Evolutionary conservation across 2,113 vertebrate species (phyloP).

Genomic region (Stigmatopora argus): DNA sequence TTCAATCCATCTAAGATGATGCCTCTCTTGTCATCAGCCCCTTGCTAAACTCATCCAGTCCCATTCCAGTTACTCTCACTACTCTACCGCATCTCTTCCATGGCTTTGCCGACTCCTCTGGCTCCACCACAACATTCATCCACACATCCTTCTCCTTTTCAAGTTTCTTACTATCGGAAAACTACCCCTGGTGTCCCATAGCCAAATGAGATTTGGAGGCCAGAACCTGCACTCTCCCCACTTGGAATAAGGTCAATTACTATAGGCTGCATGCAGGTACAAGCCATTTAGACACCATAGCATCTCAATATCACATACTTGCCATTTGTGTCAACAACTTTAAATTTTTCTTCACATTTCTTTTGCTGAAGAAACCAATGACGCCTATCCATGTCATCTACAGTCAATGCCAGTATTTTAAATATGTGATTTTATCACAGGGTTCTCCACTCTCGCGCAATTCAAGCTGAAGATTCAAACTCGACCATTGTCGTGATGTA

Average conservation of each 20-base stretch:
- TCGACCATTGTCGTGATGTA: too few species aligned
- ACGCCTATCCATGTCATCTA: not conserved
- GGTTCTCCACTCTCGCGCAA: too few species aligned
- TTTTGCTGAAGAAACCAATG: not conserved
- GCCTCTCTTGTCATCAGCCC: conserved; percentile 17
- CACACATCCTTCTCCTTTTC: conserved; percentile 11
- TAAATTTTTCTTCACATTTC: not conserved
- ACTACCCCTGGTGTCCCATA: conserved; percentile 47
- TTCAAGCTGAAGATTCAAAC: too few species aligned
- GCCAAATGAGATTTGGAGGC: conserved; percentile 72
- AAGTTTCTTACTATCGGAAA: conserved; percentile 39
- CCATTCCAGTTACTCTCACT: conserved; percentile 2
- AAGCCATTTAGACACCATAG: conserved; percentile 54
- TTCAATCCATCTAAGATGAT: conserved; percentile 39
- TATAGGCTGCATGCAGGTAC: conserved; percentile 59
- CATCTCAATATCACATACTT: conserved; percentile 7
- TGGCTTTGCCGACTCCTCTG: conserved; percentile 34
- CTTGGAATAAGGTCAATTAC: conserved; percentile 59
- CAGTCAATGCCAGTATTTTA: too few species aligned
- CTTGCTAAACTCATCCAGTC: conserved; percentile 13
- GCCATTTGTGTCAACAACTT: not conserved
- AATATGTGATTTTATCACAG: too few species aligned
- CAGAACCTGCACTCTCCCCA: conserved; percentile 32
- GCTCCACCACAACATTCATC: conserved; percentile 23
- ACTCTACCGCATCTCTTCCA: conserved; percentile 31